Conservation (phyloP, 2,888 invertebrate genomes). For the Plusia festucae region DNA sequence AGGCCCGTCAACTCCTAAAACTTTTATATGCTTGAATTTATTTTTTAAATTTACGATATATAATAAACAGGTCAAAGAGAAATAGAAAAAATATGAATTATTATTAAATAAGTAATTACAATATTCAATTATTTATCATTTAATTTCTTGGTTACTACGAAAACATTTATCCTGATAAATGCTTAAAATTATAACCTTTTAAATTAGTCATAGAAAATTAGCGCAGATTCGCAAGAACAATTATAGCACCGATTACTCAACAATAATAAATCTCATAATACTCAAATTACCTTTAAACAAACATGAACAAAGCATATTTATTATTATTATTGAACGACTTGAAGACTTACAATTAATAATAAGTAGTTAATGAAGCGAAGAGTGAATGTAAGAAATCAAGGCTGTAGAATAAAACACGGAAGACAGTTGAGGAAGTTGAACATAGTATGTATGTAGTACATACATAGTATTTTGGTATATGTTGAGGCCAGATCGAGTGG, state of each 20-base stretch:
- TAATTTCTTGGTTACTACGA: too few species aligned
- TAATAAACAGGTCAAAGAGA: too few species aligned
- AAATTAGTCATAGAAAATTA: conserved; percentile 7
- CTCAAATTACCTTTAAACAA: conserved; percentile 16
- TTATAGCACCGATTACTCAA: conserved; percentile 15
- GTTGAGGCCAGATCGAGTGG: neutral
- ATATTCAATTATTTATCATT: too few species aligned
- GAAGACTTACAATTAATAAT: conserved; percentile 43
- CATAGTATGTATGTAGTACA: conserved; percentile 16
- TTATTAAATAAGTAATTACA: too few species aligned
- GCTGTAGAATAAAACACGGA: conserved; percentile 56
- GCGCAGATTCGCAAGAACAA: conserved; percentile 21
- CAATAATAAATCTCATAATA: neutral
- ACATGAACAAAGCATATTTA: conserved; percentile 35
- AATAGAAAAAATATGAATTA: too few species aligned
- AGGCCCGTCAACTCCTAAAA: too few species aligned
- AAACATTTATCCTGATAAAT: too few species aligned
- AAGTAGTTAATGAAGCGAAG: conserved; percentile 51
- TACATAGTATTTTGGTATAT: conserved; percentile 9
- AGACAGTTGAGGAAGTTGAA: conserved; percentile 56
- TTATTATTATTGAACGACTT: conserved; percentile 44
- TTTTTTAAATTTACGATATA: too few species aligned
- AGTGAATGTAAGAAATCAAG: conserved; percentile 59
- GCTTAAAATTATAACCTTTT: too few species aligned
- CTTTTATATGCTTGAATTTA: too few species aligned